These are phyloP conservation scores for Zaprionus nigranus DNA, from an alignment of 1,140 invertebrate genomes.

Conservation along the genomic window DNA sequence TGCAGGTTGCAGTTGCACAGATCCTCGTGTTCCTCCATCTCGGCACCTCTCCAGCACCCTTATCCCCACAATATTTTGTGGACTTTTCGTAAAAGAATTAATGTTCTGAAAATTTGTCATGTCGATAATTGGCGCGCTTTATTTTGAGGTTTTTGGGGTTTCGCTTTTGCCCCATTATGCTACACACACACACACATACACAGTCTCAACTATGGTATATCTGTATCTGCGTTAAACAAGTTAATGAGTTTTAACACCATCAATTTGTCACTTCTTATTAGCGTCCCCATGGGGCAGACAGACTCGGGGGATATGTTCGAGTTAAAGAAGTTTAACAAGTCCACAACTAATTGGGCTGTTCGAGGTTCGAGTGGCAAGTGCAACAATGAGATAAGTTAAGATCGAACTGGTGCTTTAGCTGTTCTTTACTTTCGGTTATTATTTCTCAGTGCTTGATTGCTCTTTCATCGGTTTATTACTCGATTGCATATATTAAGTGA, in stretches of 20 bases:
- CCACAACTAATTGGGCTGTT: slow-evolving; percentile 28
- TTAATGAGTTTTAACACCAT: slow-evolving; percentile 84
- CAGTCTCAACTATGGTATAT: slow-evolving; percentile 26
- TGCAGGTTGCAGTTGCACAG: slow-evolving; percentile 30
- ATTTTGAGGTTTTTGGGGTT: slow-evolving; percentile 73
- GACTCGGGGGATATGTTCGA: neutral
- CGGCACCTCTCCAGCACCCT: neutral
- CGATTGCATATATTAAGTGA: too few relatives aligned
- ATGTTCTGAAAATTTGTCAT: slow-evolving; percentile 76
- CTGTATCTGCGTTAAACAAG: slow-evolving; percentile 63
- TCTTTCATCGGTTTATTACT: neutral
- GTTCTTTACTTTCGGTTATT: neutral
- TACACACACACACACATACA: neutral
- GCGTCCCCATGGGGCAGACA: slow-evolving; percentile 57
- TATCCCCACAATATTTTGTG: slow-evolving; percentile 32
- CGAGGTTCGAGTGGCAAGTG: slow-evolving; percentile 30
- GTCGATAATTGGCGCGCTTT: slow-evolving; percentile 81
- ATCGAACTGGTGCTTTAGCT: slow-evolving; percentile 5
- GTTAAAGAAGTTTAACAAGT: slow-evolving; percentile 4
- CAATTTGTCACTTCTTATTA: slow-evolving; percentile 84
- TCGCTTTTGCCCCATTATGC: slow-evolving; percentile 25
- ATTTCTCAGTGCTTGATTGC: neutral
- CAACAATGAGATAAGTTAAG: slow-evolving; percentile 23
- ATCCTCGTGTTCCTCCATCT: slow-evolving; percentile 3
- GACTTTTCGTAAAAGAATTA: slow-evolving; percentile 49